Evolutionary conservation across 2,888 invertebrate species (phyloP).

Genomic region (Stenotaenia linearis): DNA sequence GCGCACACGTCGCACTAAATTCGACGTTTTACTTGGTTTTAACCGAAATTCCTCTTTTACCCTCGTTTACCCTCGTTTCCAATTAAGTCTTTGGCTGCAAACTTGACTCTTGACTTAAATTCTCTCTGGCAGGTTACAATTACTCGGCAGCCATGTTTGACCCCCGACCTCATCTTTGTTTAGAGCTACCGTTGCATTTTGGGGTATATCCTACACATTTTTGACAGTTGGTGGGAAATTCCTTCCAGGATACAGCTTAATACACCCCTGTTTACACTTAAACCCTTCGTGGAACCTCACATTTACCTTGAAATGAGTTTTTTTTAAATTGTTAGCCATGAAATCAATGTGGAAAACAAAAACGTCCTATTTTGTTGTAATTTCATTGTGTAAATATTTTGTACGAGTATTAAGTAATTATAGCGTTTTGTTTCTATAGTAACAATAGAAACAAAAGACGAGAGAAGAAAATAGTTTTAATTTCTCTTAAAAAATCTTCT

Average conservation of each 20-base stretch:
- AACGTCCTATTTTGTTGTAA: too few relatives aligned
- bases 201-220: not conserved
- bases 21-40: too few relatives aligned
- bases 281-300: not conserved
- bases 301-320: too few relatives aligned
- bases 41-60: too few relatives aligned
- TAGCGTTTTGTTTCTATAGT: too few relatives aligned
- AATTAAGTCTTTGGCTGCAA: constrained; percentile 1
- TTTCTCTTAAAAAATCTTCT: too few relatives aligned
- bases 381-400: too few relatives aligned
- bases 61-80: not conserved
- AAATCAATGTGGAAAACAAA: too few relatives aligned
- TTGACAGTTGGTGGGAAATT: not conserved
- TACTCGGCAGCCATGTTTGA: not conserved
- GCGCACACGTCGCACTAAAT: not conserved
- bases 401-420: too few relatives aligned
- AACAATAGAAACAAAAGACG: too few relatives aligned
- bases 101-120: not conserved
- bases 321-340: too few relatives aligned
- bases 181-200: not conserved
- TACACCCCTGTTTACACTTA: not conserved
- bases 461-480: too few relatives aligned
- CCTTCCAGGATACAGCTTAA: not conserved
- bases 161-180: not conserved
- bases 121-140: not conserved